Evolutionary conservation across 2,797 vertebrate species (phyloP), one percentile per base, ranked within the genome.

Genomic region (Melanotaenia nigrans): DNA sequence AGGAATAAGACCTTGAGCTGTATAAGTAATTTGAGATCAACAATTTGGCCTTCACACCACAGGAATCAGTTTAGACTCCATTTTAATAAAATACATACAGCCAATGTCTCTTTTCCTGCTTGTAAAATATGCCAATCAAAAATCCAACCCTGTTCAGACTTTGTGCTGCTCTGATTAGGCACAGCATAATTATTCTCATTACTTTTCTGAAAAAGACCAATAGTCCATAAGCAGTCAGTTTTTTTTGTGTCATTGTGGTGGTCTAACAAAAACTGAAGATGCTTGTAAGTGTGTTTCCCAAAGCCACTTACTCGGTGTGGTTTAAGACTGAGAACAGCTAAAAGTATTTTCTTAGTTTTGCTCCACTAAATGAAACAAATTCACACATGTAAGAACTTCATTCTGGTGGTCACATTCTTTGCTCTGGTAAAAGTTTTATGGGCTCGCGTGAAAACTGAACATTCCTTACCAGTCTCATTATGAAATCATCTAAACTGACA

Each of bases 1-100:
- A 82, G 73, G 78, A 91, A 87, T 83, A 81, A 78, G 85, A 87
- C 79, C 73, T 79, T 45, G n/a, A 70, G 65, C 74, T 93, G 92
- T 90, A 91, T 86, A 83, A 87, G 90, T 90, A 86, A 89, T 89
- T 88, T 85, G 86, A 92, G 90, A 91, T 87, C 38, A 16, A 84
- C 83, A 89, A 84, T 90, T 87, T 89, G 77, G 71, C 60, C 86
- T 92, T 92, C 83, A 90, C 71, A 42, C 81, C 79, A 73, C 89
- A 85, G 82, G 77, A 80, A 77, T 88, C 65, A 68, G 85, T 82
- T 85, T 86, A 88, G 90, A 82, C 85, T 82, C 58, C 38, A 51
- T 84, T n/a, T 87, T 89, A 79, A 77, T 87, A 79, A 87, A 86
- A 86, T 33, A 77, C 76, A 80, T 28, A 33, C 68, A 69, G 78